Conservation (phyloP, 1,140 invertebrate genomes). For the Drosophila miranda region DNA sequence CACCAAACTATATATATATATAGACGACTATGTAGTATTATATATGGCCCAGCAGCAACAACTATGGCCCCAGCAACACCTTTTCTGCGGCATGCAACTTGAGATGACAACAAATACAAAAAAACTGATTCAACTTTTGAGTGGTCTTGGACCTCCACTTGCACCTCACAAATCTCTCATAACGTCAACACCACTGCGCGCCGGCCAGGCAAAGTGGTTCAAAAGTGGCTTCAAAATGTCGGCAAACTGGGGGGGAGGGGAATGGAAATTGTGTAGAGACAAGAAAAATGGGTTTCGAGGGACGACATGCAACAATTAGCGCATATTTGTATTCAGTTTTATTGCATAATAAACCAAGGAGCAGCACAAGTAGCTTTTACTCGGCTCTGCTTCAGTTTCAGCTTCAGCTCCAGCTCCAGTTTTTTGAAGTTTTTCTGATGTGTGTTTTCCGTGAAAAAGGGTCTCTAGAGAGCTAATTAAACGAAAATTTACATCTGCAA, state of each 20-base stretch:
- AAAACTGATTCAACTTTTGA: constrained; percentile 12
- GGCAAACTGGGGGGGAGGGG: background rate
- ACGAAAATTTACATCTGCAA: constrained; percentile 38
- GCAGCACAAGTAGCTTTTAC: constrained; percentile 12
- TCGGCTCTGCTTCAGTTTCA: background rate
- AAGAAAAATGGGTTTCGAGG: constrained; percentile 35
- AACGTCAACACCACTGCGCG: constrained; percentile 11
- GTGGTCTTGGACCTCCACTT: constrained; percentile 31
- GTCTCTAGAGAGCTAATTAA: constrained; percentile 37
- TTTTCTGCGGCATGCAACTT: constrained; percentile 32
- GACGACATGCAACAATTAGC: constrained; percentile 54
- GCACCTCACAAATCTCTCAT: constrained; percentile 31
- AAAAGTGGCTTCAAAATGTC: constrained; percentile 13
- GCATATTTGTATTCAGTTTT: constrained; percentile 58
- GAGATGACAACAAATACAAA: constrained; percentile 31
- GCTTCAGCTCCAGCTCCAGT: background rate
- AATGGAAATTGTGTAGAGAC: background rate
- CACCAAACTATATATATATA: background rate
- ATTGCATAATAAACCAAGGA: constrained; percentile 61
- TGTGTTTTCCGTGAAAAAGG: constrained; percentile 11
- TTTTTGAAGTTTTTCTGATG: background rate
- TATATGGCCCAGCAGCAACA: constrained; percentile 7
- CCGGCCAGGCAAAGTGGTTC: constrained; percentile 14
- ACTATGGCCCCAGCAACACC: background rate
- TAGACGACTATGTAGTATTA: background rate